Percentiles rank a stretch among this genome's conserved stretches.
phyloP scores from a whole-genome alignment of 2,113 vertebrate species.

The Hippolais icterina region DNA sequence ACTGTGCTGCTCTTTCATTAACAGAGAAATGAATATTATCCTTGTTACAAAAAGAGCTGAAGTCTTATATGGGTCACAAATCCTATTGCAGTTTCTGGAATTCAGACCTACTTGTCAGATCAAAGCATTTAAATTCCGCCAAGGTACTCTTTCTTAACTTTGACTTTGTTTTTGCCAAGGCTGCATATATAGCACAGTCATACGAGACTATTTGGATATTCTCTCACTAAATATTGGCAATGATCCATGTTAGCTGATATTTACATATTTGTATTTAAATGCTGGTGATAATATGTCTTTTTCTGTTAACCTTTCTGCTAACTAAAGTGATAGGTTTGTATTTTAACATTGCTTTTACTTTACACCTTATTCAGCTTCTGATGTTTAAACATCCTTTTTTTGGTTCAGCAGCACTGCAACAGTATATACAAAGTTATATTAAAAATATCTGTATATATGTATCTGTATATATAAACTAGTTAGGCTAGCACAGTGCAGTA shows the following conservation, averaged over 20 bases:
- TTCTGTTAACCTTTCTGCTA: neutral
- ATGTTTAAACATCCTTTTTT: neutral
- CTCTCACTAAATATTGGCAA: neutral
- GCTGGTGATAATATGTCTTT: neutral
- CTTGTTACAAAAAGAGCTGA: neutral
- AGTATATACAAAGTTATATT: neutral
- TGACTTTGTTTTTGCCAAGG: neutral
- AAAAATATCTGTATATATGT: too few relatives aligned
- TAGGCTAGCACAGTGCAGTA: neutral
- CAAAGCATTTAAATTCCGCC: constrained; percentile 1
- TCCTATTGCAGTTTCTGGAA: neutral
- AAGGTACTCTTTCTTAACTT: neutral
- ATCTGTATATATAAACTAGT: neutral
- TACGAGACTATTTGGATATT: neutral
- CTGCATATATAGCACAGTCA: neutral
- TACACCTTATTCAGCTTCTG: neutral
- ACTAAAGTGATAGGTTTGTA: neutral
- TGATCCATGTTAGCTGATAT: neutral
- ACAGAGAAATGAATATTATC: neutral
- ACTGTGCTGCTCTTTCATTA: constrained; percentile 10
- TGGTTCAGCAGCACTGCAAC: neutral
- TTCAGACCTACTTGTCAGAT: constrained; percentile 7
- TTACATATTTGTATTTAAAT: neutral
- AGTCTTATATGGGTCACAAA: constrained; percentile 20
- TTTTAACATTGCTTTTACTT: neutral